Evolutionary conservation across 2,113 vertebrate genomes (phyloP).

Genomic region (Saccopteryx leptura): DNA sequence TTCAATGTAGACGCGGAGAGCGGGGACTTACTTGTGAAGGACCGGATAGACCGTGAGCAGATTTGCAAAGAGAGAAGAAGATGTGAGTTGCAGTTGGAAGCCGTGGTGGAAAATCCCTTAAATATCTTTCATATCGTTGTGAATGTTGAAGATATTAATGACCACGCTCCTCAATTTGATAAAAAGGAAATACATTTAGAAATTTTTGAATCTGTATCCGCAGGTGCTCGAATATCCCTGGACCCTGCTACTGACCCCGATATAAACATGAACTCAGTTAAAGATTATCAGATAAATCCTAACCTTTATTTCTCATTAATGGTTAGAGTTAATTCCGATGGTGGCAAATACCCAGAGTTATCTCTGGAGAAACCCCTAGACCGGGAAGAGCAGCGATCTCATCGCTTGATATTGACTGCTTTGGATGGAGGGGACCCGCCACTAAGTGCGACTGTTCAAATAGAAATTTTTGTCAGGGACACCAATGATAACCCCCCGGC

Average conservation of each 20-base stretch:
- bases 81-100: constrained; percentile 83
- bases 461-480: constrained; percentile 84
- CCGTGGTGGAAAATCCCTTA: constrained; percentile 86
- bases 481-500: constrained; percentile 84
- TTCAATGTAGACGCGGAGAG: constrained; percentile 77
- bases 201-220: constrained; percentile 59
- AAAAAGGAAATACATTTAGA: constrained; percentile 72
- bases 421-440: constrained; percentile 81
- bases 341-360: constrained; percentile 73
- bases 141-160: constrained; percentile 87
- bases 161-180: constrained; percentile 74
- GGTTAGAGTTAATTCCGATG: constrained; percentile 75
- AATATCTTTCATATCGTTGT: constrained; percentile 86
- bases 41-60: constrained; percentile 83
- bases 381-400: constrained; percentile 79
- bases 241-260: constrained; percentile 73
- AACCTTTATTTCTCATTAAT: constrained; percentile 73
- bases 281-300: constrained; percentile 71
- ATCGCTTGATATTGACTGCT: constrained; percentile 81
- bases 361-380: constrained; percentile 85
- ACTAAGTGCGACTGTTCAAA: constrained; percentile 69
- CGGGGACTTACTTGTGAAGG: constrained; percentile 80
- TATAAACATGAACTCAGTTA: constrained; percentile 74
- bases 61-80: constrained; percentile 75
- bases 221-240: constrained; percentile 65